Percentiles rank a stretch among this genome's conserved stretches.
These are phyloP conservation scores for Ctenosaura bakeri DNA, from an alignment of 2,797 vertebrate genomes.

Conservation along the genomic window DNA sequence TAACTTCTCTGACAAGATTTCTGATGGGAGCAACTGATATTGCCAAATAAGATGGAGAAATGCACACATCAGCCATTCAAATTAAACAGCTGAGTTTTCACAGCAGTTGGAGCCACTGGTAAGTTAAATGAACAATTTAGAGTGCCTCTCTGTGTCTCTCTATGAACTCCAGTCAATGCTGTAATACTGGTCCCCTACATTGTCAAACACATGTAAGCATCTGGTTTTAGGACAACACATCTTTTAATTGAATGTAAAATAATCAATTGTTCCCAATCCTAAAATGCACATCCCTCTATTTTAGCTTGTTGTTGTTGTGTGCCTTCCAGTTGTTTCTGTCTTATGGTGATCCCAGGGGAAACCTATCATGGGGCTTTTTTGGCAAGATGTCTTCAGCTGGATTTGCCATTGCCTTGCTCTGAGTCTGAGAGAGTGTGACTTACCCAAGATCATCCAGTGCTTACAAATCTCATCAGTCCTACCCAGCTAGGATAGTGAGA, in stretches of 20 bases:
- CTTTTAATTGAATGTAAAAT: constrained; percentile 19
- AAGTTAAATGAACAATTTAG: constrained; percentile 4
- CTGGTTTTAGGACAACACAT: not conserved
- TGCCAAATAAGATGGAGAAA: constrained; percentile 9
- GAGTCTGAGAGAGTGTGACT: too few species aligned
- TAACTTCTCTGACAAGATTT: constrained; percentile 16
- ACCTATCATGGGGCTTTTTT: too few species aligned
- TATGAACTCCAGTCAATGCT: constrained; percentile 5
- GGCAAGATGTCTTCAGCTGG: too few species aligned
- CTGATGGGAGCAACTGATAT: constrained; percentile 17
- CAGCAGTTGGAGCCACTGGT: not conserved
- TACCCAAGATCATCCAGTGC: not conserved
- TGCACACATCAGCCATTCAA: constrained; percentile 6
- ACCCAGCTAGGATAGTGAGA: too few species aligned
- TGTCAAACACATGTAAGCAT: constrained; percentile 1
- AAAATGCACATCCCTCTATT: not conserved
- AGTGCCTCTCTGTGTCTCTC: not conserved
- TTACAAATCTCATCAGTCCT: too few species aligned
- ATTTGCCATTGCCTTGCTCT: too few species aligned
- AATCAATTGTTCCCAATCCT: not conserved
- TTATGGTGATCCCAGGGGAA: too few species aligned
- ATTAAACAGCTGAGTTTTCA: constrained; percentile 25
- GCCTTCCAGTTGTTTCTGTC: too few species aligned
- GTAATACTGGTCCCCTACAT: not conserved
- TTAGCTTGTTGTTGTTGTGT: too few species aligned